phyloP scores from a whole-genome alignment of 2,888 invertebrate genomes.

The Hypolimnas misippus region DNA sequence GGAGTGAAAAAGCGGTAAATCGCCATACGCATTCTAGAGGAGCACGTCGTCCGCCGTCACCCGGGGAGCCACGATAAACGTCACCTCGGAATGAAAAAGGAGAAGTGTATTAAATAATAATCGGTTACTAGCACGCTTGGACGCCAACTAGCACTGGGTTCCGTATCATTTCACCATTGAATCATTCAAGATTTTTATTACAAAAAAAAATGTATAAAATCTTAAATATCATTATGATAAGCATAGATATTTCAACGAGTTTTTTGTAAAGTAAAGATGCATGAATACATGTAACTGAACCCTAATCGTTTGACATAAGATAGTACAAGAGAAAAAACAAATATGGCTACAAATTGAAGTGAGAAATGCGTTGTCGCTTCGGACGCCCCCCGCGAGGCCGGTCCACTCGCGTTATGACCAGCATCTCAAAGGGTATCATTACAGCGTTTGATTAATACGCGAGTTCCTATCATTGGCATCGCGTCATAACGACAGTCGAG shows the following conservation, averaged over 20 bases:
- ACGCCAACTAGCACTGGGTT: slow-evolving; percentile 27
- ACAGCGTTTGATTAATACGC: slow-evolving; percentile 70
- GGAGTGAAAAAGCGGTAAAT: slow-evolving; percentile 76
- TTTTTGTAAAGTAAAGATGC: neutral
- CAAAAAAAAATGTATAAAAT: neutral
- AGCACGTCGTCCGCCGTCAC: slow-evolving; percentile 65
- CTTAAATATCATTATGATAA: neutral
- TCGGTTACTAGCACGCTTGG: slow-evolving; percentile 34
- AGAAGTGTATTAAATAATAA: slow-evolving; percentile 68
- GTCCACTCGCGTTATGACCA: slow-evolving; percentile 46
- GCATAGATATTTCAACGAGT: neutral
- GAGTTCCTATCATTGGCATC: slow-evolving; percentile 64
- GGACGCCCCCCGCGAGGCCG: slow-evolving; percentile 69
- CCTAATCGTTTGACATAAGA: slow-evolving; percentile 53
- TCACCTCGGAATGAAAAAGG: slow-evolving; percentile 79
- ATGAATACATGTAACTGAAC: slow-evolving; percentile 7
- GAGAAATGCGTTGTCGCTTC: slow-evolving; percentile 76
- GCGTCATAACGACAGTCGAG: slow-evolving; percentile 57
- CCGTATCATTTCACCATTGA: neutral
- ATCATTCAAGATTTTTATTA: neutral
- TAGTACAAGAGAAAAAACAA: slow-evolving; percentile 74
- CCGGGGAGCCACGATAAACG: slow-evolving; percentile 79
- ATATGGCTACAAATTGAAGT: slow-evolving; percentile 76
- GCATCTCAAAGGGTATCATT: slow-evolving; percentile 58
- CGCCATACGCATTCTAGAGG: slow-evolving; percentile 70